Conservation (phyloP, 1,140 invertebrate species). For the Sitodiplosis mosellana region DNA sequence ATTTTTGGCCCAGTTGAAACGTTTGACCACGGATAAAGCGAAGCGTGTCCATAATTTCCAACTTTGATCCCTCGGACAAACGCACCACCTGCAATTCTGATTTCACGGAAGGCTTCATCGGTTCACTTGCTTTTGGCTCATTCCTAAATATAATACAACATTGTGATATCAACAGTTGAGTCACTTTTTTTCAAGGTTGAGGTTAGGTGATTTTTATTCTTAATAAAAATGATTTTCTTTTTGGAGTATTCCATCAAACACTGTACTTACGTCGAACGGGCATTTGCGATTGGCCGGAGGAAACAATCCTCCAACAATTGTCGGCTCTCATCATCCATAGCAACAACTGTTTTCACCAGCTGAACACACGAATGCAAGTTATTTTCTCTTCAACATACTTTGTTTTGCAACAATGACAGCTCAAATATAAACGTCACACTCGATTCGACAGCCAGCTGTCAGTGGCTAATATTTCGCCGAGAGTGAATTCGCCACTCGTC, state of each 20-base stretch:
- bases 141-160: no score
- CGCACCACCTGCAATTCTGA: constrained; percentile 50
- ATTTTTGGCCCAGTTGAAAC: constrained; percentile 32
- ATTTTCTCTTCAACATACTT: no score
- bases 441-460: no score
- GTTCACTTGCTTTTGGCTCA: no score
- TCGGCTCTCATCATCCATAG: constrained; percentile 29
- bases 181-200: no score
- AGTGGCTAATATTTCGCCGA: no score
- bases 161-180: background rate
- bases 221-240: no score
- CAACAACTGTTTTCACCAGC: background rate
- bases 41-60: constrained; percentile 47
- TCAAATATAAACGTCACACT: no score
- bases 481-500: no score
- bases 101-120: constrained; percentile 28
- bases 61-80: constrained; percentile 41
- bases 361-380: no score
- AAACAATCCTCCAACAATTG: constrained; percentile 34
- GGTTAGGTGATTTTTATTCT: no score
- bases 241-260: background rate
- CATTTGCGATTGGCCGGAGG: constrained; percentile 29
- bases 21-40: constrained; percentile 46
- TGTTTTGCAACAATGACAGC: no score
- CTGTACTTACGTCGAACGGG: constrained; percentile 29